Percentiles rank a stretch among this genome's conserved stretches.
These are phyloP conservation scores for Grantiella picta DNA, from an alignment of 2,113 vertebrate species.

Conservation along the genomic window DNA sequence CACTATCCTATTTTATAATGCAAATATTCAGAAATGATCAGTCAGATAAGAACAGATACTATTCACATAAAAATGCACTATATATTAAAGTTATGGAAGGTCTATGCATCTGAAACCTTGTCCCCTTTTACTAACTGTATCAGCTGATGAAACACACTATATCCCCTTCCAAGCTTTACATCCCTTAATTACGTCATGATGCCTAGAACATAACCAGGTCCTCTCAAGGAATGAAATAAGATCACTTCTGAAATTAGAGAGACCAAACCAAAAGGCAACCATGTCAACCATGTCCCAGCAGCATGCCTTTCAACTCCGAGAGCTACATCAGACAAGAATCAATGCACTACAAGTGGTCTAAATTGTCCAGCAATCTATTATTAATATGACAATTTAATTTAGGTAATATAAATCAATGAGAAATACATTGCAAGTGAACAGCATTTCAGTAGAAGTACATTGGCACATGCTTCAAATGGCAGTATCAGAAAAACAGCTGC, in stretches of 20 bases:
- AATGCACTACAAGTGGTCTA: background rate
- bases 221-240: slow-evolving; percentile 20
- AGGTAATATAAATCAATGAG: background rate
- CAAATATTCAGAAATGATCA: slow-evolving; percentile 58
- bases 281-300: background rate
- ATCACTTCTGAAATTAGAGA: background rate
- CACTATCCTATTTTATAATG: slow-evolving; percentile 62
- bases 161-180: background rate
- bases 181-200: background rate
- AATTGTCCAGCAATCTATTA: background rate
- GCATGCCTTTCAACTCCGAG: background rate
- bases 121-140: background rate
- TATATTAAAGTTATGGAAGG: background rate
- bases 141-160: background rate
- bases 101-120: background rate
- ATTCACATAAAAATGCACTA: slow-evolving; percentile 41
- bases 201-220: background rate
- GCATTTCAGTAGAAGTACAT: slow-evolving; percentile 16
- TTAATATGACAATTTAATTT: background rate
- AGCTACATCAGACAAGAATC: background rate
- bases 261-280: background rate
- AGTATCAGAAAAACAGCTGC: background rate
- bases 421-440: background rate
- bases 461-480: slow-evolving; percentile 35
- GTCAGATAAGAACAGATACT: slow-evolving; percentile 37